These are phyloP conservation scores for Hystrix cristata DNA, from an alignment of 2,113 vertebrate species.

Conservation along the genomic window DNA sequence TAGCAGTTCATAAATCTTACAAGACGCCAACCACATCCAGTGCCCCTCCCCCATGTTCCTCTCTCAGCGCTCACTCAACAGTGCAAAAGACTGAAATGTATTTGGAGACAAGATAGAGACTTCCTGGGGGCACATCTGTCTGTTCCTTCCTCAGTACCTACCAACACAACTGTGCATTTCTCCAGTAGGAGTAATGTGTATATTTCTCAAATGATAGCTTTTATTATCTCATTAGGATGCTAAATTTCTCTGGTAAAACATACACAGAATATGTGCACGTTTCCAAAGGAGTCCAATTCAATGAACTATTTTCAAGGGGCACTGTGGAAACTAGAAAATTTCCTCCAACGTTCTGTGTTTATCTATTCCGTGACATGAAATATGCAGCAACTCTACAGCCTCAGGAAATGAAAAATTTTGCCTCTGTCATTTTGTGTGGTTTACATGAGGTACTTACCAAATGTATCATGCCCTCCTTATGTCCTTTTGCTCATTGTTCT, in stretches of 20 bases:
- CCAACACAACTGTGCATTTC: constrained; percentile 9
- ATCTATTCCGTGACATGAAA: constrained; percentile 65
- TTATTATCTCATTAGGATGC: constrained; percentile 71
- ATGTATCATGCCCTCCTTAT: neutral
- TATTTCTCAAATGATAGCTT: constrained; percentile 72
- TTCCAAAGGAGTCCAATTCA: constrained; percentile 63
- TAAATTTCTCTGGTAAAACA: constrained; percentile 62
- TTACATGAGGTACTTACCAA: constrained; percentile 51
- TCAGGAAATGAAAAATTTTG: constrained; percentile 30
- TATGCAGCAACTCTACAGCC: constrained; percentile 61
- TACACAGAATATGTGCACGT: constrained; percentile 47
- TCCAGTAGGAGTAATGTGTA: constrained; percentile 29
- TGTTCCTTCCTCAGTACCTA: neutral
- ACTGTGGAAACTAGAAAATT: constrained; percentile 62
- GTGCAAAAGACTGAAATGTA: constrained; percentile 23
- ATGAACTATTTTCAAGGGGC: constrained; percentile 63
- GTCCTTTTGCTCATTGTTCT: neutral
- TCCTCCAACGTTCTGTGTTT: constrained; percentile 50
- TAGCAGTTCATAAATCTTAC: constrained; percentile 86
- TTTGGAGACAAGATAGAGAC: constrained; percentile 35
- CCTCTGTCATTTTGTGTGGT: constrained; percentile 58
- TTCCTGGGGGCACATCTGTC: neutral
- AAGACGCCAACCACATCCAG: constrained; percentile 64
- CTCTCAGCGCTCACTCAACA: constrained; percentile 33
- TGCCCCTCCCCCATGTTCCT: neutral